A percentile compares a stretch with the other conserved stretches of the same genome.
These are phyloP conservation scores for Cyclophora punctaria DNA, from an alignment of 2,888 invertebrate genomes.

Conservation along the genomic window DNA sequence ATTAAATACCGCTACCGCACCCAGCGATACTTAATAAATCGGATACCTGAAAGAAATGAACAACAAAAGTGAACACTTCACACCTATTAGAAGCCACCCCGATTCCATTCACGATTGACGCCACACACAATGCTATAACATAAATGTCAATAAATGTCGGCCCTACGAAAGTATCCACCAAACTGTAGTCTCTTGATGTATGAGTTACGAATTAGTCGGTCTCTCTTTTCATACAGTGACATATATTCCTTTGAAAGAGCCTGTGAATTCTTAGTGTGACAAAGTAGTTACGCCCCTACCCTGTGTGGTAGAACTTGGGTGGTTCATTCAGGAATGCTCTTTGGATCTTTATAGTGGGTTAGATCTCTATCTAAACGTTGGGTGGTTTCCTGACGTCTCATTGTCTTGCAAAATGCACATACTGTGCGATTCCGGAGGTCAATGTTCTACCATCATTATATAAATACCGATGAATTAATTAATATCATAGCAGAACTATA, in stretches of 20 bases:
- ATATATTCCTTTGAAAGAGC: constrained; percentile 47
- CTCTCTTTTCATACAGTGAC: constrained; percentile 46
- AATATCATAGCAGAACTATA: too few species aligned
- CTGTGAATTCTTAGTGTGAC: constrained; percentile 56
- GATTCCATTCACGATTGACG: constrained; percentile 62
- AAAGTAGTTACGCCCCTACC: constrained; percentile 64
- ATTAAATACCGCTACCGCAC: constrained; percentile 1
- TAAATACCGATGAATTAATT: too few species aligned
- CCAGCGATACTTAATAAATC: constrained; percentile 26
- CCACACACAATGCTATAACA: constrained; percentile 67
- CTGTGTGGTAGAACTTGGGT: constrained; percentile 67
- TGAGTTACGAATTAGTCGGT: constrained; percentile 69
- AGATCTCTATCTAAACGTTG: constrained; percentile 2
- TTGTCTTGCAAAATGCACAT: too few species aligned
- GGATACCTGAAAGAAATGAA: constrained; percentile 29
- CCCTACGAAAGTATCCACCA: constrained; percentile 51
- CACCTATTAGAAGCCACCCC: constrained; percentile 68
- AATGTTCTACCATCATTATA: too few species aligned
- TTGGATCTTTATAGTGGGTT: constrained; percentile 8
- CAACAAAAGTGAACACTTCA: constrained; percentile 67
- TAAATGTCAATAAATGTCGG: constrained; percentile 66
- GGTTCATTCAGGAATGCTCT: constrained; percentile 26
- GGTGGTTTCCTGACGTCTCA: not conserved
- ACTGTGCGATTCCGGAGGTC: too few species aligned
- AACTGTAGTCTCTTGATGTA: constrained; percentile 63